Conservation (phyloP, 2,888 invertebrate species). For the Caenorhabditis uteleia region DNA sequence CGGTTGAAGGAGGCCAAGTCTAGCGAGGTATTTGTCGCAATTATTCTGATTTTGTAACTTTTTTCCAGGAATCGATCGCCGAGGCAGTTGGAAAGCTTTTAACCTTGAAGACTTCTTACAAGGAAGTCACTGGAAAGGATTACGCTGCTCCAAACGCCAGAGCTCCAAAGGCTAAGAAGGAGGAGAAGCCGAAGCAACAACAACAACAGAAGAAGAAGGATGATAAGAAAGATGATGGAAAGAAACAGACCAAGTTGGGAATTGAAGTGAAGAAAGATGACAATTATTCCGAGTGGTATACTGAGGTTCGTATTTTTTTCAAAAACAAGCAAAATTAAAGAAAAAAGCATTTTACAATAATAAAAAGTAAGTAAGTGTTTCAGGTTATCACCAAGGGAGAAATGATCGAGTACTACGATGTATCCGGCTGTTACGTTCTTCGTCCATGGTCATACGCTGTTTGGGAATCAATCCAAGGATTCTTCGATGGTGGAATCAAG, state of each 20-base stretch:
- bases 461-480: constrained; percentile 82
- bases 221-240: constrained; percentile 70
- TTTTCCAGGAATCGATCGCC: constrained; percentile 71
- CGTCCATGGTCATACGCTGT: constrained; percentile 95
- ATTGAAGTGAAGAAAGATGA: constrained; percentile 90
- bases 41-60: neutral
- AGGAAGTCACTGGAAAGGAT: constrained; percentile 77
- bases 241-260: constrained; percentile 91
- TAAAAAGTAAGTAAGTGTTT: too few species aligned
- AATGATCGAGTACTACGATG: constrained; percentile 98
- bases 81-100: constrained; percentile 76
- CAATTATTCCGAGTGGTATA: constrained; percentile 95
- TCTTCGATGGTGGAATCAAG: constrained; percentile 71
- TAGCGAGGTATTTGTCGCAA: constrained; percentile 15
- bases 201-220: constrained; percentile 26
- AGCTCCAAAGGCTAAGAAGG: constrained; percentile 29
- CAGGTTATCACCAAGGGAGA: constrained; percentile 85
- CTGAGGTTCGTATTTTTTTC: too few species aligned
- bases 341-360: too few species aligned
- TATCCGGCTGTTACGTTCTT: constrained; percentile 97
- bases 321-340: too few species aligned
- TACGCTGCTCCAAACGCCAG: constrained; percentile 69
- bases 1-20: constrained; percentile 35
- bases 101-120: constrained; percentile 79
- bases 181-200: constrained; percentile 50